A percentile compares a stretch with the other conserved stretches of the same genome.
These are phyloP conservation scores for Lycophotia porphyrea DNA, from an alignment of 2,888 invertebrate species.

Conservation along the genomic window DNA sequence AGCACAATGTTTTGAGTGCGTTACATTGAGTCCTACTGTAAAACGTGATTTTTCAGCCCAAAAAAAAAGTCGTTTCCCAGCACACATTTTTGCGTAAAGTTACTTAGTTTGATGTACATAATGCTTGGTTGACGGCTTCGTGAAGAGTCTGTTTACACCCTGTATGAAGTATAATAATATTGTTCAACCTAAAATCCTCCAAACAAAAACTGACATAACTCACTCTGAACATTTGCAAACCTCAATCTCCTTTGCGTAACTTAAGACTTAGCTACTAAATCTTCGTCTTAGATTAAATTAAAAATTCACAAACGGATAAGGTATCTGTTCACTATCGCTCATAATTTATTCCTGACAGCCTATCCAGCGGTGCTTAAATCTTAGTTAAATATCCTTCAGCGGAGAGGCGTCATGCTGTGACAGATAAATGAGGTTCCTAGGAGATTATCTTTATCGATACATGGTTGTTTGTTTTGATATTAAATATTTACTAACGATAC, in stretches of 20 bases:
- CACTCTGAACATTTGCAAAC: neutral
- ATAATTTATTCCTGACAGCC: slow-evolving; percentile 43
- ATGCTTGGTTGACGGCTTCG: too few relatives aligned
- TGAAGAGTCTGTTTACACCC: too few relatives aligned
- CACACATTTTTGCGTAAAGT: too few relatives aligned
- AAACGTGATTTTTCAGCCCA: too few relatives aligned
- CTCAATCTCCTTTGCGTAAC: slow-evolving; percentile 7
- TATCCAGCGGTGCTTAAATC: slow-evolving; percentile 44
- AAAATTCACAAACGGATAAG: slow-evolving; percentile 42
- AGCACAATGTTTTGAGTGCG: too few relatives aligned
- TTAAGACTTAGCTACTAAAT: neutral
- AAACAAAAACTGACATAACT: slow-evolving; percentile 2
- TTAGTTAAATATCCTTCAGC: slow-evolving; percentile 44
- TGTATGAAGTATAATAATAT: too few relatives aligned
- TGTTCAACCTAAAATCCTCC: neutral
- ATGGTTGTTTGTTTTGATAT: slow-evolving; percentile 31
- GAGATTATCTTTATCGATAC: slow-evolving; percentile 57
- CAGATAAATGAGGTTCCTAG: slow-evolving; percentile 48
- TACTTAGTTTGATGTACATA: too few relatives aligned
- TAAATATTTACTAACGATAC: slow-evolving; percentile 10
- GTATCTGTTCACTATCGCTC: slow-evolving; percentile 26
- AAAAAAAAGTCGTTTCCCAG: too few relatives aligned
- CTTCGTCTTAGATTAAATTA: slow-evolving; percentile 43
- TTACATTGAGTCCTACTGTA: too few relatives aligned
- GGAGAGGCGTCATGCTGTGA: slow-evolving; percentile 55